These are phyloP conservation scores for Acronicta alni DNA, from an alignment of 2,888 invertebrate genomes.

Conservation along the genomic window DNA sequence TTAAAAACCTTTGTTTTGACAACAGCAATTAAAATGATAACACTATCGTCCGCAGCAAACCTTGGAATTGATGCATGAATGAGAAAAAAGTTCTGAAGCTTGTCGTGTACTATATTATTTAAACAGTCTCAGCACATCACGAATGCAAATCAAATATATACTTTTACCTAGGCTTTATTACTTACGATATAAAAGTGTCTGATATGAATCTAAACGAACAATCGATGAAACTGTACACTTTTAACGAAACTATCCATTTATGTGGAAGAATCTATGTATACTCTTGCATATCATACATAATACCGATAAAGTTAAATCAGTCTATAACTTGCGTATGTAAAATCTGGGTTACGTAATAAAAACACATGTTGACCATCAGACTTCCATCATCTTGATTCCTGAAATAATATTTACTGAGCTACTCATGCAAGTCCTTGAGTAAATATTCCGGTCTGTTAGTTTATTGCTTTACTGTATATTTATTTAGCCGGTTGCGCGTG, in stretches of 20 bases:
- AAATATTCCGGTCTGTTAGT: slow-evolving; percentile 65
- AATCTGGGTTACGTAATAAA: slow-evolving; percentile 17
- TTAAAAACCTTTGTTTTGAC: slow-evolving; percentile 17
- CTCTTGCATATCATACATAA: too few relatives aligned
- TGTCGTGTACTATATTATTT: slow-evolving; percentile 19
- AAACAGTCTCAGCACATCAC: background rate
- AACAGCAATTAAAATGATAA: too few relatives aligned
- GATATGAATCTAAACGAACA: slow-evolving; percentile 13
- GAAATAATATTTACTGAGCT: slow-evolving; percentile 34
- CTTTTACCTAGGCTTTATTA: too few relatives aligned
- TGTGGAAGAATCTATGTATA: background rate
- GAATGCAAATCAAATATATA: too few relatives aligned
- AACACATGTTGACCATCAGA: slow-evolving; percentile 23
- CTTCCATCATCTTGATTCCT: slow-evolving; percentile 13
- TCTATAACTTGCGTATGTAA: slow-evolving; percentile 2
- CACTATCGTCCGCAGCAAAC: too few relatives aligned
- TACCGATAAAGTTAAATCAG: too few relatives aligned
- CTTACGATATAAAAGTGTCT: background rate
- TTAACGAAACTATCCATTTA: too few relatives aligned
- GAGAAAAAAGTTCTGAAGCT: slow-evolving; percentile 13
- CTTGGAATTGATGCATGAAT: slow-evolving; percentile 16
- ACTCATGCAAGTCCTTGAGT: slow-evolving; percentile 57
- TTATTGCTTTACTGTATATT: slow-evolving; percentile 62
- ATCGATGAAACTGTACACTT: slow-evolving; percentile 16
- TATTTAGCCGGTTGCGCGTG: slow-evolving; percentile 67